Evolutionary conservation across 1,140 invertebrate genomes (phyloP), one percentile per base, ranked within the genome.

Genomic region (Hesperophylax magnus): DNA sequence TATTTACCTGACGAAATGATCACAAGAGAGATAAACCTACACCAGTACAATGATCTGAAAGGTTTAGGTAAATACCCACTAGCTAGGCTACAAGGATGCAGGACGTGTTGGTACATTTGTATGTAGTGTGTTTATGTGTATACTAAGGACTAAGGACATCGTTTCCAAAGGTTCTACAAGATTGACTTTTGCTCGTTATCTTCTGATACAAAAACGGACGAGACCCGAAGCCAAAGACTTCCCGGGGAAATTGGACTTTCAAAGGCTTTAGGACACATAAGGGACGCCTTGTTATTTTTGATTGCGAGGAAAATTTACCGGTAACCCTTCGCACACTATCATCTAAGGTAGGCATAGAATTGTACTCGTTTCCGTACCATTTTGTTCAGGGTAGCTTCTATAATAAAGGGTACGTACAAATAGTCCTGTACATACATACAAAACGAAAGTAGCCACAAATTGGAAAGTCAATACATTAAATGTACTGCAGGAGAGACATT

Each of bases 211-310:
- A 39, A 39, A 39, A 39, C 34, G 34, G 34, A 39, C 34, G 34
- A 39, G 34, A 39, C 34, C 34, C 34, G 7, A 39, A 39, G 3
- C 34, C 7, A 61, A 61, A 61, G 58, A 22, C 58, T 61, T 61
- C 3, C 24, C 24, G 58, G 58, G 8, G 18, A 18, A 67, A 67
- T 67, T 67, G 24, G 31, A 27, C 11, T 20, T 65, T 67, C 6
- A 17, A 67, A 39, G n/a, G 31, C 63, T 67, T 22, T 34, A 2
- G 31, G 27, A 27, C 31, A 24, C 27, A 18, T 67, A 31, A 14
- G 31, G 63, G 63, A 31, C 7, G 11, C 63, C 63, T 67, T 67
- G 63, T 67, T 67, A 67, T 67, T 67, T 67, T 67, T 67, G 24
- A 39, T 34, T 27, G 24, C 17, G 39, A 1, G 18, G 63, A 67